Evolutionary conservation across 2,888 invertebrate genomes (phyloP), one percentile per base, ranked within the genome.

Genomic region (Aplocera efformata): DNA sequence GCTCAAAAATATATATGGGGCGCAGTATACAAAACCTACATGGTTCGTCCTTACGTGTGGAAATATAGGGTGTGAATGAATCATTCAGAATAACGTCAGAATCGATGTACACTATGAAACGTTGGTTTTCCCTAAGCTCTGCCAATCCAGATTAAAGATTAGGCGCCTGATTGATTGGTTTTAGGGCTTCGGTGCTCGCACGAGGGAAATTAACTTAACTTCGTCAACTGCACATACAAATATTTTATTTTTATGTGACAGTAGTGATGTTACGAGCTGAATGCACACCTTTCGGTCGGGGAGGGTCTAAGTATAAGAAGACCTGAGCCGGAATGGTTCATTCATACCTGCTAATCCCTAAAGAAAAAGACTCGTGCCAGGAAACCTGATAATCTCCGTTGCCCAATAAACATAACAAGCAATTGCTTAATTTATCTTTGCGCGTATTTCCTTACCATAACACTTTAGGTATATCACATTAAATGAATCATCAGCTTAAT

Each of bases 401-500:
- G 5, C 2, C 13, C 13, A 17, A 44, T 52, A 44, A 48, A 34
- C 33, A 13, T 8, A 31, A 7, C 6, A 37, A 30, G 36, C 26
- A 42, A 48, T 38, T 42, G 32, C 28, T 30, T 32, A 32, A 39
- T 41, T 26, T 13, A 28, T 25, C 29, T 9, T 17, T 11, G 7
- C 27, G 34, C 9, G 17, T 30, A 43, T 43, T 43, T 48, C 35
- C 30, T 45, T 36, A 45, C 36, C 22, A 28, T 29, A 11, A 25
- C 11, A 32, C 21, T 24, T 26, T 42, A 35, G 26, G 45, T 49
- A 42, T 35, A 42, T 48, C 39, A 45, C 28, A 49, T 41, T 34
- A 44, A 37, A 47, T 79, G 80, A 79, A 51, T 78, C 81, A 80
- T 72, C 68, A 63, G 54, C 60, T 43, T 63, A 60, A 63, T 62